Percentiles rank a stretch among this genome's conserved stretches.
These are phyloP conservation scores for Orchesella flavescens DNA, from an alignment of 2,888 invertebrate genomes.

Conservation along the genomic window DNA sequence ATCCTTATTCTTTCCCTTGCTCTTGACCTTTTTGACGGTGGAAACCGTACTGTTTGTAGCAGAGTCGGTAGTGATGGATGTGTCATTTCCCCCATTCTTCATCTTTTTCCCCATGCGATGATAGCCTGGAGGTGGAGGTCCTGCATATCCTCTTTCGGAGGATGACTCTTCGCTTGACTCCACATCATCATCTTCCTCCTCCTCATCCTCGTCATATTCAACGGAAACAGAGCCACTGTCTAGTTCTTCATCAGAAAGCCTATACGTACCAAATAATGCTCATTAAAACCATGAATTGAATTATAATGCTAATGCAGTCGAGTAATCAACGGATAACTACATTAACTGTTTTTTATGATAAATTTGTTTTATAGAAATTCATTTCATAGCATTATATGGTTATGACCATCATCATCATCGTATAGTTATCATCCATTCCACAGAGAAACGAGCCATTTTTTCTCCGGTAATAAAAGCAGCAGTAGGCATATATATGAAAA, in stretches of 20 bases:
- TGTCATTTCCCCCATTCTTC: constrained; percentile 1
- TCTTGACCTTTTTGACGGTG: not conserved
- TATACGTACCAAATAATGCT: not conserved
- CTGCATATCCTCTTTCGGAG: constrained; percentile 29
- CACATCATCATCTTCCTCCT: constrained; percentile 52
- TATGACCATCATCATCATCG: too few species aligned
- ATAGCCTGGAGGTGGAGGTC: constrained; percentile 30
- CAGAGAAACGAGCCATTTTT: too few species aligned
- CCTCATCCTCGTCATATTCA: constrained; percentile 48
- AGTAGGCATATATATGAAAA: too few species aligned
- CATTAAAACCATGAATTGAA: not conserved
- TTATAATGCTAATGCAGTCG: too few species aligned
- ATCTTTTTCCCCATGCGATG: constrained; percentile 3
- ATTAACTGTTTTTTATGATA: too few species aligned
- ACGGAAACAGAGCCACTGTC: constrained; percentile 47
- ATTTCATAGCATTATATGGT: too few species aligned
- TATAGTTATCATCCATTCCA: too few species aligned
- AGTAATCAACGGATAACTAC: too few species aligned
- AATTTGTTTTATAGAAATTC: too few species aligned
- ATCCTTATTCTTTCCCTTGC: not conserved
- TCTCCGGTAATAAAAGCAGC: too few species aligned
- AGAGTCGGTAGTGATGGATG: not conserved
- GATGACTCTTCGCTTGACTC: constrained; percentile 58
- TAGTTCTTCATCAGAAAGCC: constrained; percentile 32
- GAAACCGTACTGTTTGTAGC: not conserved